A percentile compares a stretch with the other conserved stretches of the same genome.
Evolutionary conservation across 2,797 vertebrate genomes (phyloP).

Genomic region (Falco berigora): DNA sequence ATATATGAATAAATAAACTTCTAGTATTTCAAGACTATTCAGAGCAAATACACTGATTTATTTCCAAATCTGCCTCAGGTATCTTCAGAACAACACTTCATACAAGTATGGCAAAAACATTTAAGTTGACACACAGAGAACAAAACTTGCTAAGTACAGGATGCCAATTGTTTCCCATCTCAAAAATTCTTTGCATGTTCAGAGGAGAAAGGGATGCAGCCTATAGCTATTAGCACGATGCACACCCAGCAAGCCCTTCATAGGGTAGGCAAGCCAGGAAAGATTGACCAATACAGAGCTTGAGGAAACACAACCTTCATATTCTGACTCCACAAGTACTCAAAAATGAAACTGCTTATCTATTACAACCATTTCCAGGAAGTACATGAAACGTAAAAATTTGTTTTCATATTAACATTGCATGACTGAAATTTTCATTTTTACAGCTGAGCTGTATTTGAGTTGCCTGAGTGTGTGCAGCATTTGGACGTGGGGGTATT

Average conservation of each 20-base stretch:
- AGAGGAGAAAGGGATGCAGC: background rate
- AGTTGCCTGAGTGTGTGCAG: background rate
- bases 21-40: background rate
- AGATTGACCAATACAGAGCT: accelerated
- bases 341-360: background rate
- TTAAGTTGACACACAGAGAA: background rate
- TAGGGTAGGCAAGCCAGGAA: background rate
- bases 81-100: accelerated
- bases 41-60: background rate
- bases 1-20: background rate
- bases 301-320: background rate
- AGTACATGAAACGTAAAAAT: background rate
- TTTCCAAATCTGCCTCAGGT: background rate
- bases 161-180: background rate
- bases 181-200: background rate
- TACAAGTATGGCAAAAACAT: background rate
- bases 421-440: background rate
- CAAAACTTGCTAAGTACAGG: background rate
- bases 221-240: background rate
- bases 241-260: background rate
- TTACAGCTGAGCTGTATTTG: background rate
- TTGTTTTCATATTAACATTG: background rate
- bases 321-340: background rate
- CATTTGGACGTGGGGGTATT: background rate
- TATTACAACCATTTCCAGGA: background rate